Percentiles rank a stretch among this genome's conserved stretches.
Conservation (phyloP, 2,113 vertebrate species). For the Natator depressus region DNA sequence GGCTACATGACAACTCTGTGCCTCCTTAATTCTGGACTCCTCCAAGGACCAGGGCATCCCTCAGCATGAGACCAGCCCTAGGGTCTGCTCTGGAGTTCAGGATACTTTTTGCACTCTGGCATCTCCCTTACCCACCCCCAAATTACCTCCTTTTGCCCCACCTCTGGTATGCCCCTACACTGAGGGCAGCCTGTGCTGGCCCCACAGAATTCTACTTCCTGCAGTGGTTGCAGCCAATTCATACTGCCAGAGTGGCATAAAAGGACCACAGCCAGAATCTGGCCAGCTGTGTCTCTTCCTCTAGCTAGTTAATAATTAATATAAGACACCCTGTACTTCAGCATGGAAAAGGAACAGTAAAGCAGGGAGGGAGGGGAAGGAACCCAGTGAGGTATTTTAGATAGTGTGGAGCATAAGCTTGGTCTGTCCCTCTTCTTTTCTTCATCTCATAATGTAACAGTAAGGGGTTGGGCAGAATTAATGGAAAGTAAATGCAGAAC, state of each 20-base stretch:
- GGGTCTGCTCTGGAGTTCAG: not conserved
- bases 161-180: not conserved
- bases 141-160: fast-evolving
- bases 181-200: not conserved
- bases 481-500: not conserved
- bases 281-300: not conserved
- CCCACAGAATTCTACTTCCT: not conserved
- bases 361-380: not conserved
- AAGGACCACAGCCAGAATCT: not conserved
- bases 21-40: not conserved
- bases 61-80: not conserved
- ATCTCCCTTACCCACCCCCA: not conserved
- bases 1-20: not conserved
- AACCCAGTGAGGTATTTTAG: not conserved
- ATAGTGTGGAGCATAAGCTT: not conserved
- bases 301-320: too few relatives aligned
- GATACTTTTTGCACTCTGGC: not conserved
- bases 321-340: too few relatives aligned
- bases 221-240: not conserved
- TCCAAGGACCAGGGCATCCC: not conserved
- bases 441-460: not conserved
- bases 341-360: not conserved
- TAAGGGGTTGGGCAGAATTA: not conserved
- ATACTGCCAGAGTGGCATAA: not conserved
- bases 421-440: not conserved